phyloP scores from a whole-genome alignment of 2,113 vertebrate species.

The Solea senegalensis region DNA sequence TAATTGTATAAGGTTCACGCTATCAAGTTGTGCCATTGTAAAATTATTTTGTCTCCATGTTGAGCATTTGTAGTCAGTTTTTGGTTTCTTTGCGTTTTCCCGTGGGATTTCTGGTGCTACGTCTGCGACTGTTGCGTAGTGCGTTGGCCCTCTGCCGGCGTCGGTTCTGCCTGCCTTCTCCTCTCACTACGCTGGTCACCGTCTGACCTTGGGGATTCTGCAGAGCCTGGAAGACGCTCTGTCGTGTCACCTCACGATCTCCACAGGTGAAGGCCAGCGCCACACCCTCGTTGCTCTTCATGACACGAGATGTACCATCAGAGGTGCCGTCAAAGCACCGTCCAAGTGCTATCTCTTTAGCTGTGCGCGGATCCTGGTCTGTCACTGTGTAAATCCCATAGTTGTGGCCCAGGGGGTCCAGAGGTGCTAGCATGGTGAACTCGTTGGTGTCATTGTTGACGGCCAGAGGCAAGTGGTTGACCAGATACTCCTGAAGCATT shows the following conservation, averaged over 20 bases:
- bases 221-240: conserved; percentile 88
- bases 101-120: conserved; percentile 71
- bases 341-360: conserved; percentile 95
- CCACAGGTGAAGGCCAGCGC: conserved; percentile 91
- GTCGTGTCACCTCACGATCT: conserved; percentile 82
- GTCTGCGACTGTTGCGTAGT: conserved; percentile 65
- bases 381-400: conserved; percentile 98
- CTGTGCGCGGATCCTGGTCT: conserved; percentile 92
- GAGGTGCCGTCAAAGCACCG: conserved; percentile 96
- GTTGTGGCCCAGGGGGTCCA: conserved; percentile 96
- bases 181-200: conserved; percentile 59
- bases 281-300: conserved; percentile 91
- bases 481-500: conserved; percentile 95
- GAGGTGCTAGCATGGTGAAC: conserved; percentile 96
- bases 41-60: not conserved
- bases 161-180: conserved; percentile 69
- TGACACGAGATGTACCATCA: conserved; percentile 90
- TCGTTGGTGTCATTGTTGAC: conserved; percentile 96
- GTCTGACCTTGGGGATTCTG: conserved; percentile 77
- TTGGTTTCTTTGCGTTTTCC: conserved; percentile 27
- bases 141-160: conserved; percentile 74
- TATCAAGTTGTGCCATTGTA: not conserved
- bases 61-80: conserved; percentile 50
- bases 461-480: conserved; percentile 93
- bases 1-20: conserved; percentile 1